Evolutionary conservation across 1,140 invertebrate genomes (phyloP).

Genomic region (Macrobrachium rosenbergii): DNA sequence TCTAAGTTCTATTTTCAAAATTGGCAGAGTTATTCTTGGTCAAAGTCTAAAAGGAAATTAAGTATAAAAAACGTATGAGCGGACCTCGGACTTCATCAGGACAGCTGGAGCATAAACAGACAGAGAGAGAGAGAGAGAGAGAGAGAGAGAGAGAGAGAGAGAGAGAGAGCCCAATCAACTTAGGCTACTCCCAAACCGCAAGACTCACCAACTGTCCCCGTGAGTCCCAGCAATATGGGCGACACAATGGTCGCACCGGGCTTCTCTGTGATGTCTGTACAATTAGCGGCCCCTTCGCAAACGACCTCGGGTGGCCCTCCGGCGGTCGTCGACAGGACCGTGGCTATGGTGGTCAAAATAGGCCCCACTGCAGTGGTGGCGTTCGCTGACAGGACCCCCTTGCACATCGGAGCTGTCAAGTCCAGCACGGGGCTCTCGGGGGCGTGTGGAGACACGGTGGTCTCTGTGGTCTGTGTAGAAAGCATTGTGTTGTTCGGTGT

Average conservation of each 20-base stretch:
- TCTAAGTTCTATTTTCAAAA: too few species aligned
- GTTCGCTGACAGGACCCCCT: too few species aligned
- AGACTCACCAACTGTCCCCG: conserved; percentile 18
- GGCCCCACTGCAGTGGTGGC: background rate
- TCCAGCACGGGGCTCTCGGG: too few species aligned
- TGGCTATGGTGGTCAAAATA: background rate
- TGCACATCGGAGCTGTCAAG: too few species aligned
- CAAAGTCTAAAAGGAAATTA: background rate
- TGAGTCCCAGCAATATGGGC: background rate
- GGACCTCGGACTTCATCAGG: background rate
- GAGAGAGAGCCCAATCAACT: background rate
- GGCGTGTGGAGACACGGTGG: too few species aligned
- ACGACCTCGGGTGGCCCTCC: background rate
- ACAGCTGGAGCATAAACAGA: background rate
- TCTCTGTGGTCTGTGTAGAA: background rate
- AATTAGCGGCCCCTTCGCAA: background rate
- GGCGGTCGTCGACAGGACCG: background rate
- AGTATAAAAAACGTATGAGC: background rate
- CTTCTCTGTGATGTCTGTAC: background rate
- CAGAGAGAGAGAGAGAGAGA: conserved; percentile 33
- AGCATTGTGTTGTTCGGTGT: background rate
- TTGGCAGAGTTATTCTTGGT: too few species aligned
- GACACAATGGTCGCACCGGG: conserved; percentile 12
- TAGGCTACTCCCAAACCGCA: background rate
- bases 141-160: conserved; percentile 29